Evolutionary conservation across 2,888 invertebrate species (phyloP).

Genomic region (Acleris emargana): DNA sequence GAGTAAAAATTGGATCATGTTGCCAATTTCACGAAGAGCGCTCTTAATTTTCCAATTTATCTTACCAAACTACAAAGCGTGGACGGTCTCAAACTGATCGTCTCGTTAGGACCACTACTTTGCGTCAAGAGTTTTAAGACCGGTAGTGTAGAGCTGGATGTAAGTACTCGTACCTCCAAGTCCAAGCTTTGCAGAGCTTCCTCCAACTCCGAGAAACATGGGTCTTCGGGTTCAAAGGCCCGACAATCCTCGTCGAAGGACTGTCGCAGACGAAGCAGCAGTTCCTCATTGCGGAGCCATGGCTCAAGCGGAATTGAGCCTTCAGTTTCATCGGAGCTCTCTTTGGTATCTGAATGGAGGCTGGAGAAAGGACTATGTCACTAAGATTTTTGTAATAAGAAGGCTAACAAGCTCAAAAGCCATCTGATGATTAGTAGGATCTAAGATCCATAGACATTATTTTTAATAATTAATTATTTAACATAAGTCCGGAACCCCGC

Average conservation of each 20-base stretch:
- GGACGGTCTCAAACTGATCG: too few species aligned
- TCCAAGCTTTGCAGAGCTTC: constrained; percentile 60
- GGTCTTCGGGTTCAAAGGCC: constrained; percentile 65
- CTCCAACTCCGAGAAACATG: constrained; percentile 58
- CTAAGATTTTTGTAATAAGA: too few species aligned
- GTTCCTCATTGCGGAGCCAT: constrained; percentile 54
- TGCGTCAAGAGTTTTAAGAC: neutral
- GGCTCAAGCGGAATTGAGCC: constrained; percentile 45
- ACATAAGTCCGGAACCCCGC: too few species aligned
- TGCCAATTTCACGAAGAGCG: too few species aligned
- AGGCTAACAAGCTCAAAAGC: too few species aligned
- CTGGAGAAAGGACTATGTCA: constrained; percentile 39
- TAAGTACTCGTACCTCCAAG: constrained; percentile 40
- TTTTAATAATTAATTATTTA: too few species aligned
- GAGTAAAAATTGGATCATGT: too few species aligned
- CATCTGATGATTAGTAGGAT: too few species aligned
- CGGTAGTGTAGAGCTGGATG: neutral
- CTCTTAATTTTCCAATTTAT: too few species aligned
- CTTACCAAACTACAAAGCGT: too few species aligned
- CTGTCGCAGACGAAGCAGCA: constrained; percentile 59
- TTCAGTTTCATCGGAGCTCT: constrained; percentile 40
- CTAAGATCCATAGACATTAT: too few species aligned
- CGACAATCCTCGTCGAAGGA: constrained; percentile 70
- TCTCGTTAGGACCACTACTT: too few species aligned
- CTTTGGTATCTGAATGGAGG: constrained; percentile 48